Evolutionary conservation across 2,113 vertebrate genomes (phyloP).

Genomic region (Carassius auratus): DNA sequence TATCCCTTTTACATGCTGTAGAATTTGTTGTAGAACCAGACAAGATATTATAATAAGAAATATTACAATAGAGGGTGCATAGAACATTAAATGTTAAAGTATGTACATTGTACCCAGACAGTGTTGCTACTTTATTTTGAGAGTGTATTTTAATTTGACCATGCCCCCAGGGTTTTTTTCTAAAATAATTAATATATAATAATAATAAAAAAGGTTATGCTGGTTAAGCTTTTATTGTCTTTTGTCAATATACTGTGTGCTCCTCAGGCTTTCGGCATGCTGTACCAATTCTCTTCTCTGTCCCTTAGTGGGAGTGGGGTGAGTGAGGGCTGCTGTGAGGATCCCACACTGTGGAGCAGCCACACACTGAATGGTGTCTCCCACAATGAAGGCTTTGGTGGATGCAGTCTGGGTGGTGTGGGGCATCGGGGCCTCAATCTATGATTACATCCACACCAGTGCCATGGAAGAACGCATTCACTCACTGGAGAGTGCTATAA

Average conservation of each 20-base stretch:
- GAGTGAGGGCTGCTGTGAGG: constrained; percentile 52
- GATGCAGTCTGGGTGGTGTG: constrained; percentile 77
- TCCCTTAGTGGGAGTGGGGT: constrained; percentile 49
- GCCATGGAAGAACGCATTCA: constrained; percentile 81
- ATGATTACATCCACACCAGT: constrained; percentile 80
- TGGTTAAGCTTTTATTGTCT: not conserved
- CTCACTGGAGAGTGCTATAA: constrained; percentile 74
- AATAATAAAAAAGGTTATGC: not conserved
- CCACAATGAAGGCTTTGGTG: constrained; percentile 78
- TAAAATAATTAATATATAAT: not conserved
- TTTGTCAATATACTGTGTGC: not conserved
- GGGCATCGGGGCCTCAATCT: constrained; percentile 78
- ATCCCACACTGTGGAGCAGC: constrained; percentile 46
- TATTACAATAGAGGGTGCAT: not conserved
- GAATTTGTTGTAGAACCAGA: not conserved
- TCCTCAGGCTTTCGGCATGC: not conserved
- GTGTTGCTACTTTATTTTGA: not conserved
- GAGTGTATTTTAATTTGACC: not conserved
- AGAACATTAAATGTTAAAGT: not conserved
- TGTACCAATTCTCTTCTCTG: not conserved
- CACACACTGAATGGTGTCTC: constrained; percentile 73
- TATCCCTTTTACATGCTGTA: not conserved
- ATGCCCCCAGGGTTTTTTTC: not conserved
- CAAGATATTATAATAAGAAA: not conserved
- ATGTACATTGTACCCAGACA: not conserved